These are phyloP conservation scores for Mormoops blainvillei DNA, from an alignment of 2,113 vertebrate species.

Conservation along the genomic window DNA sequence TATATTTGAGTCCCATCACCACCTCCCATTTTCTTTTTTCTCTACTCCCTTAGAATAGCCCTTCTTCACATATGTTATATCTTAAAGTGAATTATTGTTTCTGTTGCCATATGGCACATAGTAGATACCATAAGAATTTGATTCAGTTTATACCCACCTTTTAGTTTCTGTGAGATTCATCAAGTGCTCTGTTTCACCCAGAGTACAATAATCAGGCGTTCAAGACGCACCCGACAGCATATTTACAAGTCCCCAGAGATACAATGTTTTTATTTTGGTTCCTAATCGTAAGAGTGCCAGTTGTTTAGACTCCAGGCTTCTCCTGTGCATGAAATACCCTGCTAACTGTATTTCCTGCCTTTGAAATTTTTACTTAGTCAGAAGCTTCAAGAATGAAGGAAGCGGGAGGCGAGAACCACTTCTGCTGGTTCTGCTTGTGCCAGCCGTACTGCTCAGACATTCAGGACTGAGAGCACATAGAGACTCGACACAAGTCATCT, in stretches of 20 bases:
- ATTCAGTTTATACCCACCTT: not conserved
- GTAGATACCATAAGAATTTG: not conserved
- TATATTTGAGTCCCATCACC: not conserved
- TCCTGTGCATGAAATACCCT: not conserved
- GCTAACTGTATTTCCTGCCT: not conserved
- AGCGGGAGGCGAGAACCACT: not conserved
- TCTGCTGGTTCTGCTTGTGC: conserved; percentile 30
- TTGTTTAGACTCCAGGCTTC: not conserved
- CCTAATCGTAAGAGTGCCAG: not conserved
- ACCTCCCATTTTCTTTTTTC: not conserved
- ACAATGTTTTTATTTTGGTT: not conserved
- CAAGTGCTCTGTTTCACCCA: not conserved
- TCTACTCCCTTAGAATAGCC: not conserved
- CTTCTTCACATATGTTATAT: not conserved
- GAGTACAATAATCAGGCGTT: not conserved
- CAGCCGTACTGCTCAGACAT: no score
- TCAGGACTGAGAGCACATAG: conserved; percentile 27
- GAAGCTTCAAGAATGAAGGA: conserved; percentile 32
- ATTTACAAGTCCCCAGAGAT: not conserved
- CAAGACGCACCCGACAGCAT: not conserved
- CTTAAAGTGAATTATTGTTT: not conserved
- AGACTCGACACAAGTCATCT: not conserved
- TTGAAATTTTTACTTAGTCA: not conserved
- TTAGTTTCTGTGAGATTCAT: conserved; percentile 4
- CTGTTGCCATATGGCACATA: not conserved